phyloP scores from a whole-genome alignment of 2,888 invertebrate species.

The Neoaliturus tenellus region DNA sequence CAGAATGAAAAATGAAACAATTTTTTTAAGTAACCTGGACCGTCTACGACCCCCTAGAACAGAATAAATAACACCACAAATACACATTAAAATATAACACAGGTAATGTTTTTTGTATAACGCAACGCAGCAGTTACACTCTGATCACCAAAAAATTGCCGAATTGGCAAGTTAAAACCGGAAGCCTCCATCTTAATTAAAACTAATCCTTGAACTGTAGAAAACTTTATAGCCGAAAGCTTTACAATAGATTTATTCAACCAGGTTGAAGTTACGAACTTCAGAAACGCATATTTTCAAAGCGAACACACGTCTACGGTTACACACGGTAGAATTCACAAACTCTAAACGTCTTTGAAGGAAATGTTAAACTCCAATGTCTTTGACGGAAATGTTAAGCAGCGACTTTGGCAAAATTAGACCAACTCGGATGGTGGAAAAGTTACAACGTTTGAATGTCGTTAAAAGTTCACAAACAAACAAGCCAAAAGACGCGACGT shows the following conservation, averaged over 20 bases:
- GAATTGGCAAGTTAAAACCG: too few relatives aligned
- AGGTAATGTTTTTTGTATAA: too few relatives aligned
- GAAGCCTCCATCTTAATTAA: too few relatives aligned
- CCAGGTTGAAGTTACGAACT: background rate
- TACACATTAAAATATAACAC: too few relatives aligned
- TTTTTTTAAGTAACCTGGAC: too few relatives aligned
- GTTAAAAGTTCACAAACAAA: background rate
- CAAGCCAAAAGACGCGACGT: background rate
- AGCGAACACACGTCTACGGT: background rate
- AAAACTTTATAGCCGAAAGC: background rate
- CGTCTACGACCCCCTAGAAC: too few relatives aligned
- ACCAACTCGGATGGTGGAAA: constrained; percentile 1
- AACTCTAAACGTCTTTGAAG: background rate
- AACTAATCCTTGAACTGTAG: background rate
- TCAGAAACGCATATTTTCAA: background rate
- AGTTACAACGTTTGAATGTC: background rate
- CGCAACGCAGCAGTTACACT: too few relatives aligned
- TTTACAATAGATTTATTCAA: background rate
- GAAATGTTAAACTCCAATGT: background rate
- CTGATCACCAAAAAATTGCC: too few relatives aligned
- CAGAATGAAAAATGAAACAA: too few relatives aligned
- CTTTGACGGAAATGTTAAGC: background rate
- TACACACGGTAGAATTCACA: background rate
- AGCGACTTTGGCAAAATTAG: background rate
- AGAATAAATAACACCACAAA: too few relatives aligned